Percentiles rank a stretch among this genome's conserved stretches.
phyloP scores from a whole-genome alignment of 1,140 invertebrate genomes.

The Diploscapter pachys region DNA sequence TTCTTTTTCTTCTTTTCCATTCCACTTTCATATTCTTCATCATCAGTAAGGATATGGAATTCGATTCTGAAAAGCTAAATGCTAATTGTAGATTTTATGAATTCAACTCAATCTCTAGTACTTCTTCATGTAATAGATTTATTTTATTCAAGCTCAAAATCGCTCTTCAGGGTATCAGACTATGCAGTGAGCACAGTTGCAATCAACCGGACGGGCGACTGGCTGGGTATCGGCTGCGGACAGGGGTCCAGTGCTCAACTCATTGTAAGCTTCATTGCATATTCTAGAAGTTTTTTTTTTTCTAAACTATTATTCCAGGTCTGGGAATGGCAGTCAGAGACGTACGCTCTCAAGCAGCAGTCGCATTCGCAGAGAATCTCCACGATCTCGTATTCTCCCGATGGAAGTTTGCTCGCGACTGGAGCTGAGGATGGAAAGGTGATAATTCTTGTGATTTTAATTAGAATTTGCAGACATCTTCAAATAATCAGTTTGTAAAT shows the following conservation, averaged over 20 bases:
- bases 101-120: too few species aligned
- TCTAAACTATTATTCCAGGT: not conserved
- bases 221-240: constrained; percentile 82
- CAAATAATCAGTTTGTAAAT: too few species aligned
- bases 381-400: constrained; percentile 74
- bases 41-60: too few species aligned
- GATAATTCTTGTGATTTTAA: not conserved
- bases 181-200: constrained; percentile 75
- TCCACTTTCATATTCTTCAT: too few species aligned
- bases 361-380: constrained; percentile 68
- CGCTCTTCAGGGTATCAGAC: constrained; percentile 70
- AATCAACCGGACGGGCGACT: constrained; percentile 83
- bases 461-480: too few species aligned
- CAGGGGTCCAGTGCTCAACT: constrained; percentile 76
- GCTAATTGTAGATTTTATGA: too few species aligned
- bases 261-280: constrained; percentile 66
- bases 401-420: constrained; percentile 83
- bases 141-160: not conserved
- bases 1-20: too few species aligned
- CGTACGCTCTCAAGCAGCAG: constrained; percentile 95
- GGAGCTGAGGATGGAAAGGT: constrained; percentile 90
- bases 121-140: too few species aligned
- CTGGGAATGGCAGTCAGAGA: constrained; percentile 99
- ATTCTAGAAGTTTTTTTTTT: too few species aligned
- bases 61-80: too few species aligned